Evolutionary conservation across 1,140 invertebrate species (phyloP).

Genomic region (Colletes gigas): DNA sequence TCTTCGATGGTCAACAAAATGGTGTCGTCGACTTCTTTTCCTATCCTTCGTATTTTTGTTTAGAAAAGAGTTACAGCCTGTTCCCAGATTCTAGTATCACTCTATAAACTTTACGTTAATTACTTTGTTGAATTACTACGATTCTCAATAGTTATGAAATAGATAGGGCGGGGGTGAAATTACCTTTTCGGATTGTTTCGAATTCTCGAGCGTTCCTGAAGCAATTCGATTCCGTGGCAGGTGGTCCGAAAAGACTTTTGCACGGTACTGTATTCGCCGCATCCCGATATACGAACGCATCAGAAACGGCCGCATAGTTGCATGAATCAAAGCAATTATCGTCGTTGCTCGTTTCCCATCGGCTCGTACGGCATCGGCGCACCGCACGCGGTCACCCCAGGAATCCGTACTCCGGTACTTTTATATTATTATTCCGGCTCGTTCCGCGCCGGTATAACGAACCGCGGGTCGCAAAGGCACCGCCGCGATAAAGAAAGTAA

Average conservation of each 20-base stretch:
- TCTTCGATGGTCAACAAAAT: no score
- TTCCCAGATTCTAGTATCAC: no score
- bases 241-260: neutral
- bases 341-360: conserved; percentile 34
- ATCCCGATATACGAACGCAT: conserved; percentile 58
- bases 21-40: no score
- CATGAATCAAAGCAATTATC: conserved; percentile 76
- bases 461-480: conserved; percentile 44
- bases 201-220: no score
- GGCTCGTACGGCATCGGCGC: conserved; percentile 9
- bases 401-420: conserved; percentile 39
- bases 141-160: no score
- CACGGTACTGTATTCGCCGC: neutral
- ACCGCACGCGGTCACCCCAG: neutral
- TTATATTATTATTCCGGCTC: conserved; percentile 55
- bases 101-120: no score
- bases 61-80: no score
- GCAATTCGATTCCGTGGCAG: neutral
- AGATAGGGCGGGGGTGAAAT: no score
- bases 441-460: conserved; percentile 45
- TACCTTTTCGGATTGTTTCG: no score
- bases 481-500: conserved; percentile 40
- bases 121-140: no score
- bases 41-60: no score
- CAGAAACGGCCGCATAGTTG: conserved; percentile 72